phyloP scores from a whole-genome alignment of 2,113 vertebrate species.

The Psophia crepitans region DNA sequence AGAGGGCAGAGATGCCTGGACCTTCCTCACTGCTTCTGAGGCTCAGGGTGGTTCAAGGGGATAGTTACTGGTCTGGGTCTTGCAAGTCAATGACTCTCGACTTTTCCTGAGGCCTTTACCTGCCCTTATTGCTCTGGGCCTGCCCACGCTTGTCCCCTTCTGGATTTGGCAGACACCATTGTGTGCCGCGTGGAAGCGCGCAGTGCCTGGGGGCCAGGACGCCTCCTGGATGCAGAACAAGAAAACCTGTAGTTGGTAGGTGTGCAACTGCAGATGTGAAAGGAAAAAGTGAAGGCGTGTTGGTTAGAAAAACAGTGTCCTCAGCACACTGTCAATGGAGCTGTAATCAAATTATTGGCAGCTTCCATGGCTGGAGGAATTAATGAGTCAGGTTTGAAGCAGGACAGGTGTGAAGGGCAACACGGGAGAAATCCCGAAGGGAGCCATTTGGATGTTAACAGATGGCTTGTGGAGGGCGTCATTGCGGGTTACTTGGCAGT shows the following conservation, averaged over 20 bases:
- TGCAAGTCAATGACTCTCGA: not conserved
- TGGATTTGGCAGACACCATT: not conserved
- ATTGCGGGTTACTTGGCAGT: not conserved
- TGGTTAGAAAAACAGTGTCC: not conserved
- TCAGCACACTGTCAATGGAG: not conserved
- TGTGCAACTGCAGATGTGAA: not conserved
- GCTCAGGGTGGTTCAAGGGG: not conserved
- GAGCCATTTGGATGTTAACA: not conserved
- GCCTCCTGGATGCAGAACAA: not conserved
- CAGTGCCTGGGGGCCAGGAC: not conserved
- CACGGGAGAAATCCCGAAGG: not conserved
- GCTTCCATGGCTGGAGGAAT: not conserved
- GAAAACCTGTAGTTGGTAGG: not conserved
- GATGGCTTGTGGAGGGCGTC: not conserved
- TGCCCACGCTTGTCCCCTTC: not conserved
- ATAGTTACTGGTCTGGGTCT: not conserved
- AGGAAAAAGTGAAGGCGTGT: not conserved
- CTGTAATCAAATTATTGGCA: not conserved
- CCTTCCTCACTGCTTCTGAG: not conserved
- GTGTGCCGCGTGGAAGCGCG: not conserved
- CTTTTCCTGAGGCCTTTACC: not conserved
- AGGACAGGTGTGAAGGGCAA: not conserved
- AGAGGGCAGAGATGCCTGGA: not conserved
- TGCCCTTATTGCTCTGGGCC: not conserved
- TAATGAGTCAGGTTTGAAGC: not conserved